phyloP scores from a whole-genome alignment of 2,888 invertebrate genomes.

The Piscicola geometra region DNA sequence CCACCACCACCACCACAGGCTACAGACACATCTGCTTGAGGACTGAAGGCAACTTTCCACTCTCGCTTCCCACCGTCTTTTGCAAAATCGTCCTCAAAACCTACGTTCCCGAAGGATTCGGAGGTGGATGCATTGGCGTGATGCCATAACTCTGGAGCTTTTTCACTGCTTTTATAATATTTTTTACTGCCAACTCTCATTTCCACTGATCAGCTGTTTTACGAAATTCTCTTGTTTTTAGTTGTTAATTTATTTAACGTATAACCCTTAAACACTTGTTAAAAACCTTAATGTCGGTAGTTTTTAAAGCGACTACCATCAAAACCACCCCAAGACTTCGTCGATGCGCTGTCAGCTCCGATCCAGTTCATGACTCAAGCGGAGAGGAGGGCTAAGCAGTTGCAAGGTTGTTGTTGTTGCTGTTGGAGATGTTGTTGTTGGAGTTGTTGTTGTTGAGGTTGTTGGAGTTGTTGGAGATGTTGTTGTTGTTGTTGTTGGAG shows the following conservation, averaged over 20 bases:
- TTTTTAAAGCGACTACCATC: too few species aligned
- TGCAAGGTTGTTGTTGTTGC: conserved; percentile 65
- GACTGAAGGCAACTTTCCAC: conserved; percentile 97
- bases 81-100: conserved; percentile 98
- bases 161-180: neutral
- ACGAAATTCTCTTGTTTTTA: too few species aligned
- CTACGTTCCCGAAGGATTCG: conserved; percentile 97
- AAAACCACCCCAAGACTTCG: conserved; percentile 69
- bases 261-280: too few species aligned
- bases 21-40: conserved; percentile 94
- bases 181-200: neutral
- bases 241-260: too few species aligned
- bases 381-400: conserved; percentile 70
- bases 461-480: neutral
- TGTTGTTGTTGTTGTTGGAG: too few species aligned
- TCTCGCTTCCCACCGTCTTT: conserved; percentile 97
- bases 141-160: too few species aligned
- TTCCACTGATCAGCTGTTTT: too few species aligned
- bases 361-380: conserved; percentile 65
- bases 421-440: neutral
- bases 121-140: conserved; percentile 63
- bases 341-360: conserved; percentile 94
- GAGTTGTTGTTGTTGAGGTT: neutral
- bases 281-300: neutral
- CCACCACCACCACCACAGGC: conserved; percentile 59